Conservation (phyloP, 2,797 vertebrate species). For the Pogoniulus pusillus region DNA sequence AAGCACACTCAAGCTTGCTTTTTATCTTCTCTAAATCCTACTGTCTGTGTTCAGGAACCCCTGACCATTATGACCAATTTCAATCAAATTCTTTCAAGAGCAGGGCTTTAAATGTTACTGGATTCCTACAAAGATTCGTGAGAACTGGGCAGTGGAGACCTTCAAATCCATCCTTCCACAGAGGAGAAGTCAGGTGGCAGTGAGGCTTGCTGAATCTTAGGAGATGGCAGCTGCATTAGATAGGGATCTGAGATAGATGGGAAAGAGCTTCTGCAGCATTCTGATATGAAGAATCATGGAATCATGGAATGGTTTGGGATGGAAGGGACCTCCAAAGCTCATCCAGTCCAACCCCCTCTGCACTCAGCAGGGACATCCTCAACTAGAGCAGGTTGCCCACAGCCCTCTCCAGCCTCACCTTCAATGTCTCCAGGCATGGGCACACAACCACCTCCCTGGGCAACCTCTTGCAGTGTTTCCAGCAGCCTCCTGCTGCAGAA, state of each 20-base stretch:
- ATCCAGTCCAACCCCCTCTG: too few relatives aligned
- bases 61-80: not conserved
- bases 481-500: too few relatives aligned
- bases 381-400: too few relatives aligned
- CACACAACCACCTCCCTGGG: too few relatives aligned
- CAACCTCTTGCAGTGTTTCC: too few relatives aligned
- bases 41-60: not conserved
- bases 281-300: not conserved
- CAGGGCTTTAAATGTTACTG: not conserved
- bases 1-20: not conserved
- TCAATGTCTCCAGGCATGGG: too few relatives aligned
- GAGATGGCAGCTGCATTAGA: not conserved
- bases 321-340: too few relatives aligned
- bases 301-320: too few relatives aligned
- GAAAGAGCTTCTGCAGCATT: not conserved
- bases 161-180: not conserved
- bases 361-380: too few relatives aligned
- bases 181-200: not conserved
- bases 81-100: not conserved
- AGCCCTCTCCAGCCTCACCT: too few relatives aligned
- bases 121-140: not conserved
- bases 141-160: not conserved
- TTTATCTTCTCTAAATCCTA: not conserved
- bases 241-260: not conserved
- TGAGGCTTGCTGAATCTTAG: not conserved